Base-by-base conservation (phyloP, 2,888 invertebrate species). In the Lasioglossum oenotherae region DNA sequence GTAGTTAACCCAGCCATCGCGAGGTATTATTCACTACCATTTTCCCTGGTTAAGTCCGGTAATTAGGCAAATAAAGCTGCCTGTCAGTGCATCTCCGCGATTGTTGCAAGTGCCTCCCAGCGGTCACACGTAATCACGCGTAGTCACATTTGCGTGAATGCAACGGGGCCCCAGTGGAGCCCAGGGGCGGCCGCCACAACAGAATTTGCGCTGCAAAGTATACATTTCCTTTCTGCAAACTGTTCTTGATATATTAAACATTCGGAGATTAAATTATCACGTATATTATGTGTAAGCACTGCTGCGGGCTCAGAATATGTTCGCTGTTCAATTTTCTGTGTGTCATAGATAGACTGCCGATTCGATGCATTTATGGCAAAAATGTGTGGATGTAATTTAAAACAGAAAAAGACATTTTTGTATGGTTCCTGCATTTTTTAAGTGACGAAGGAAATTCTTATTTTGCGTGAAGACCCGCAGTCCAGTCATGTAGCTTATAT, bases 51-150 rank as follows among this genome's bases (percentile, higher is more conserved):
- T 86, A 91, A 89, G 89, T 91, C 91, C 87, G 84, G 90, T 85
- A 91, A 92, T 91, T 92, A 90, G 87, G 84, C 86, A 89, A 92
- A 90, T 92, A 91, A 90, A 92, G 87, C 90, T 85, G 90, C 80
- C 87, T 87, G 89, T 83, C 90, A 80, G 87, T 90, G 81, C 75
- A 74, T 81, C 81, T 72, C 75, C 64, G 78, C 84, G 82, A 83
- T 84, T 87, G 90, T 84, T 84, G 88, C 86, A 69, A 83, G 84
- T 88, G 84, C 82, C 86, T 86, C 53, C 31, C 67, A 79, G 86
- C 78, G 79, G 83, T 80, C 84, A 49, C 82, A 78, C 81, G 81
- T 89, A 88, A 86, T 89, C 88, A 84, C 76, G 81, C 78, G 79
- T 81, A 84, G 79, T 77, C 86, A 64, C 80, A 76, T 74, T 82